A percentile compares a stretch with the other conserved stretches of the same genome.
phyloP scores from a whole-genome alignment of 2,888 invertebrate genomes.

The Drosophila peninsularis region DNA sequence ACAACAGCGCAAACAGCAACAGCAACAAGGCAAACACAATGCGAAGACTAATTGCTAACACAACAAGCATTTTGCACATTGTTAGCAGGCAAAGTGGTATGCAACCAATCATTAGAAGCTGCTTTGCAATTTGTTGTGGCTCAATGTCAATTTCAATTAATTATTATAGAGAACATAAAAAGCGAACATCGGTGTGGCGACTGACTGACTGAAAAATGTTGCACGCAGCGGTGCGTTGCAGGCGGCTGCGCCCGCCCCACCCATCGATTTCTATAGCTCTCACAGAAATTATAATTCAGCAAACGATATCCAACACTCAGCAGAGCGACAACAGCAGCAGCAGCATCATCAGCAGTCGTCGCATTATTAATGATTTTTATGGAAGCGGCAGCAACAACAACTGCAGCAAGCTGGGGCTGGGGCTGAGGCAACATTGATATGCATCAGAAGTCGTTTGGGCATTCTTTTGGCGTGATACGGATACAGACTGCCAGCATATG shows the following conservation, averaged over 20 bases:
- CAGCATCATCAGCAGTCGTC: constrained; percentile 40
- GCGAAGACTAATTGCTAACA: constrained; percentile 68
- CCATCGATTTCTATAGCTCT: constrained; percentile 8
- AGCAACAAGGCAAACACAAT: constrained; percentile 31
- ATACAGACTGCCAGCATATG: constrained; percentile 45
- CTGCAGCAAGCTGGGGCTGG: constrained; percentile 11
- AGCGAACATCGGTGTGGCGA: constrained; percentile 24
- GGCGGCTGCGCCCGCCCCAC: not conserved
- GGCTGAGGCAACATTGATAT: constrained; percentile 42
- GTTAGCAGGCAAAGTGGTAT: constrained; percentile 69
- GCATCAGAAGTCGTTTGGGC: constrained; percentile 51
- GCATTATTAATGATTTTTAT: constrained; percentile 71
- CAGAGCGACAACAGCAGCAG: constrained; percentile 31
- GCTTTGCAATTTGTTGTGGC: constrained; percentile 72
- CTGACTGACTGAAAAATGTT: constrained; percentile 26
- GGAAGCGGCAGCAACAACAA: constrained; percentile 40
- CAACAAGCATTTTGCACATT: constrained; percentile 77
- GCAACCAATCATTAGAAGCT: constrained; percentile 75
- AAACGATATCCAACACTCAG: constrained; percentile 63
- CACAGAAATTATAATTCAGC: constrained; percentile 62
- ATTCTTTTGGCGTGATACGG: constrained; percentile 40
- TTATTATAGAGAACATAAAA: constrained; percentile 52
- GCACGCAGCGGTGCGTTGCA: constrained; percentile 66
- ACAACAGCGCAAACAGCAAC: not conserved
- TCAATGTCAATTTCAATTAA: constrained; percentile 78